Evolutionary conservation across 2,888 invertebrate species (phyloP).

Genomic region (Anoncus sp.): DNA sequence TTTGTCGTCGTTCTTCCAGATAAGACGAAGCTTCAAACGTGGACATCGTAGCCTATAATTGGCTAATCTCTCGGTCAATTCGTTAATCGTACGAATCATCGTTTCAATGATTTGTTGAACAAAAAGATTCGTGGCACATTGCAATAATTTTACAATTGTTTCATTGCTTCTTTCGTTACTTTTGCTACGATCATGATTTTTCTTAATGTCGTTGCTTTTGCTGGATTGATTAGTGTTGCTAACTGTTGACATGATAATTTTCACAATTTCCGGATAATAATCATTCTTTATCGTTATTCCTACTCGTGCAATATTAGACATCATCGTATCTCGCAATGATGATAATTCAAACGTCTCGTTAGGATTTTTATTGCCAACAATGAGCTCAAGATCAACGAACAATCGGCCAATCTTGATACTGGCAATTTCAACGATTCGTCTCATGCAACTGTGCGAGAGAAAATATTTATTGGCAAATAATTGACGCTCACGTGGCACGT

Average conservation of each 20-base stretch:
- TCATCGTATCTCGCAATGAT: constrained; percentile 75
- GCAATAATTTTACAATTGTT: constrained; percentile 80
- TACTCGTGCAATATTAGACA: constrained; percentile 79
- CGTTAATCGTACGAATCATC: constrained; percentile 88
- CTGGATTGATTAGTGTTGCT: constrained; percentile 45
- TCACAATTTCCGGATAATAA: constrained; percentile 82
- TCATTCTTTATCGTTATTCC: constrained; percentile 81
- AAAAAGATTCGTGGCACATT: constrained; percentile 83
- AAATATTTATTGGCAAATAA: constrained; percentile 73
- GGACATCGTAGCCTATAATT: constrained; percentile 85
- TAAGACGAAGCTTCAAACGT: constrained; percentile 86
- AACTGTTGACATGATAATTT: constrained; percentile 74
- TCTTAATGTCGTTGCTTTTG: neutral
- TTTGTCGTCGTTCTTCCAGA: constrained; percentile 83
- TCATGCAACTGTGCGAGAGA: constrained; percentile 73
- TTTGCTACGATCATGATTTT: neutral
- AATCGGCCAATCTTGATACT: constrained; percentile 80
- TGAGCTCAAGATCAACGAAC: constrained; percentile 77
- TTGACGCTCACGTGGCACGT: constrained; percentile 48
- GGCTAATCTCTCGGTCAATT: constrained; percentile 85
- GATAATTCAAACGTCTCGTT: constrained; percentile 69
- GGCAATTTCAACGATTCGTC: constrained; percentile 73
- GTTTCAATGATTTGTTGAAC: constrained; percentile 87
- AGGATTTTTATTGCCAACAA: constrained; percentile 60
- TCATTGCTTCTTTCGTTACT: no score